phyloP scores from a whole-genome alignment of 2,888 invertebrate species.

The Opisthograptis luteolata region DNA sequence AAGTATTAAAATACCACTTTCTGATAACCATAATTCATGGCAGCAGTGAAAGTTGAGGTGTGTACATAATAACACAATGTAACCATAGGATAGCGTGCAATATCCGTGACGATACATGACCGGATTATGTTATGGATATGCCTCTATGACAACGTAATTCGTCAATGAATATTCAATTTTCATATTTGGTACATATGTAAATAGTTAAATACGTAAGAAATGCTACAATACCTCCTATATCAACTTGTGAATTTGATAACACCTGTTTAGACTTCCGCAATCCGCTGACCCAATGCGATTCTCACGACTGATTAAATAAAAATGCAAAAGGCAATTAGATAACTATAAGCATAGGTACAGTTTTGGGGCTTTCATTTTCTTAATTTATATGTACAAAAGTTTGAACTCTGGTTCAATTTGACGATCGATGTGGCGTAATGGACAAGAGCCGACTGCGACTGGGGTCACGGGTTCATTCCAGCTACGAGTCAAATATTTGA shows the following conservation, averaged over 20 bases:
- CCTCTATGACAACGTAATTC: slow-evolving; percentile 22
- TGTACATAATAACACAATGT: slow-evolving; percentile 48
- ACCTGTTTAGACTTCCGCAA: slow-evolving; percentile 13
- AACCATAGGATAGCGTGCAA: slow-evolving; percentile 58
- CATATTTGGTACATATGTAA: slow-evolving; percentile 7
- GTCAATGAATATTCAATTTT: slow-evolving; percentile 29
- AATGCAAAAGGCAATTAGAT: too few relatives aligned
- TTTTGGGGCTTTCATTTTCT: too few relatives aligned
- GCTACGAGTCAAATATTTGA: too few relatives aligned
- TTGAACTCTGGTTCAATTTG: too few relatives aligned
- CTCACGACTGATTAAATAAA: too few relatives aligned
- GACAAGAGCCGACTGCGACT: too few relatives aligned
- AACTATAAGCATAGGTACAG: too few relatives aligned
- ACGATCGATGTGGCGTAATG: too few relatives aligned
- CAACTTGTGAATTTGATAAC: slow-evolving; percentile 3
- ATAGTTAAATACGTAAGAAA: not conserved
- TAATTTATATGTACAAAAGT: too few relatives aligned
- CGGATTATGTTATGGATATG: slow-evolving; percentile 39
- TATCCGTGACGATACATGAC: slow-evolving; percentile 58
- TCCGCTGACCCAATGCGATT: slow-evolving; percentile 6
- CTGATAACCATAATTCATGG: slow-evolving; percentile 47
- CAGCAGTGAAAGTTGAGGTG: slow-evolving; percentile 53
- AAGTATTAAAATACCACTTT: slow-evolving; percentile 33
- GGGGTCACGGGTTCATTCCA: too few relatives aligned
- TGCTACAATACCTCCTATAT: not conserved